These are phyloP conservation scores for Upupa epops DNA, from an alignment of 2,113 vertebrate genomes.

Conservation along the genomic window DNA sequence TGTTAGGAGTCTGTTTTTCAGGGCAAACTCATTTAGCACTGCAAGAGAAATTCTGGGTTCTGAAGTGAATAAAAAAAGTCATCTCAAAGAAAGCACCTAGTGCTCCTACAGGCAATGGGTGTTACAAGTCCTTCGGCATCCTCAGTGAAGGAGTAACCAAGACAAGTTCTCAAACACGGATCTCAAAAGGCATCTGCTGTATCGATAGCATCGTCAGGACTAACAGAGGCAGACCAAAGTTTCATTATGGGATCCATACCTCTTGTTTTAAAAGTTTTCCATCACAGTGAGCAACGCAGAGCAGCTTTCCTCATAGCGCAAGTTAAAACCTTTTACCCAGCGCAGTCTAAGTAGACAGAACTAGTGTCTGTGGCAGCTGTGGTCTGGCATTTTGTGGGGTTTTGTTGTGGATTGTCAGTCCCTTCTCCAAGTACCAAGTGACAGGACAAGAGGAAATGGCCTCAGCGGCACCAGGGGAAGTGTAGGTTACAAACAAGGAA, in stretches of 20 bases:
- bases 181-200: no score
- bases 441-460: no score
- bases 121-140: neutral
- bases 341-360: no score
- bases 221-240: neutral
- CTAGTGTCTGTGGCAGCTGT: neutral
- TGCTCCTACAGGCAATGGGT: neutral
- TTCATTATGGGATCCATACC: neutral
- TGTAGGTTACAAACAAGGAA: no score
- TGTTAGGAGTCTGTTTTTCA: slow-evolving; percentile 33
- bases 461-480: no score
- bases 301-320: no score
- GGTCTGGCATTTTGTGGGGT: no score
- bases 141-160: neutral
- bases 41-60: neutral
- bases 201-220: neutral
- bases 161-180: neutral
- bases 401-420: no score
- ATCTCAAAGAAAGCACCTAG: neutral
- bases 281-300: no score
- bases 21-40: slow-evolving; percentile 9
- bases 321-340: no score
- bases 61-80: neutral
- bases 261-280: neutral
- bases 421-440: no score